phyloP scores from a whole-genome alignment of 2,797 vertebrate species.

The Gymnopithys bicolor region DNA sequence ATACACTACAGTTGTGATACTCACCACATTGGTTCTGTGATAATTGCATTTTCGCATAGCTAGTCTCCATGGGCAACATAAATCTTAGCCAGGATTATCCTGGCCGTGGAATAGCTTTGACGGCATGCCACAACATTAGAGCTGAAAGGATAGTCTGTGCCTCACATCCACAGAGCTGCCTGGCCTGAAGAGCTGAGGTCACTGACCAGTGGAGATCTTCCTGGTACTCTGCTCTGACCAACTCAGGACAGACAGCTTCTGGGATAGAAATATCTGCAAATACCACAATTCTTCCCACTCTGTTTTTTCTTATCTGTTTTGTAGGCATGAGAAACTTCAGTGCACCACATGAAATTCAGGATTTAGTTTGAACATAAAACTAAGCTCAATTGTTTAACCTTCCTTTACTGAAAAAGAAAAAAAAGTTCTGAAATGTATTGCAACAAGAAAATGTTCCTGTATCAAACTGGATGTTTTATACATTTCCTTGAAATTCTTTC shows the following conservation, averaged over 20 bases:
- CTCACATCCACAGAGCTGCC: fast-evolving
- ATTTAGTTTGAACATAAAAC: neutral
- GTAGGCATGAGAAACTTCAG: neutral
- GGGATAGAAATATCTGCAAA: slow-evolving; percentile 5
- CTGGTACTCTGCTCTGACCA: neutral
- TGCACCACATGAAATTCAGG: neutral
- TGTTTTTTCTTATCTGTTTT: neutral
- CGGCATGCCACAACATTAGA: neutral
- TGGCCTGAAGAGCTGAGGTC: neutral
- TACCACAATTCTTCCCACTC: neutral
- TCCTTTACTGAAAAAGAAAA: neutral
- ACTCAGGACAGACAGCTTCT: neutral
- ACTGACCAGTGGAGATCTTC: fast-evolving
- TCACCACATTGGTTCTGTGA: neutral
- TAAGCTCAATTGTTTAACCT: neutral
- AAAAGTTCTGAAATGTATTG: neutral
- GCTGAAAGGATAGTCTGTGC: neutral
- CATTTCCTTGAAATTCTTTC: neutral
- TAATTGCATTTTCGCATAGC: slow-evolving; percentile 70
- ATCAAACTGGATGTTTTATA: neutral
- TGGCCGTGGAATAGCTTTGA: neutral
- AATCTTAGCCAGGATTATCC: slow-evolving; percentile 54
- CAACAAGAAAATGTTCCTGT: neutral
- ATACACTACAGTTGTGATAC: slow-evolving; percentile 58
- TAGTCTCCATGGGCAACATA: slow-evolving; percentile 72